Evolutionary conservation across 2,113 vertebrate species (phyloP).

Genomic region (Nettapus auritus): DNA sequence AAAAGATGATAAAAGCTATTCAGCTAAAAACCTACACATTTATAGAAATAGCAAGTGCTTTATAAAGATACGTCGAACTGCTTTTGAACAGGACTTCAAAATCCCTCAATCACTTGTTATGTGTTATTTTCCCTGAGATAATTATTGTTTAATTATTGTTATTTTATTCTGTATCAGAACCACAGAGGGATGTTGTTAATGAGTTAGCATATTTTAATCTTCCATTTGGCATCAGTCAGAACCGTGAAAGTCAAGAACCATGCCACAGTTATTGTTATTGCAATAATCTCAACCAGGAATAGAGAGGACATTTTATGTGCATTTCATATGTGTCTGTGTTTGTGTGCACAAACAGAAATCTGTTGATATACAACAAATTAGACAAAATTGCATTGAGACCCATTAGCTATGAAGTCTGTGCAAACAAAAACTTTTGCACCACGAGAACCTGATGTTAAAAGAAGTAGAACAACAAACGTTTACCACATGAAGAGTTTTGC

Average conservation of each 20-base stretch:
- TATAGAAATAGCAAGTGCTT: not conserved
- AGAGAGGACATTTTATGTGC: not conserved
- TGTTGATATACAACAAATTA: not conserved
- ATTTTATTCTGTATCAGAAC: not conserved
- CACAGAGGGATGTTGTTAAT: not conserved
- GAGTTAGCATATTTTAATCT: not conserved
- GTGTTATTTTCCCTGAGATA: not conserved
- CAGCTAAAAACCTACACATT: not conserved
- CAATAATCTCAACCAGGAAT: not conserved
- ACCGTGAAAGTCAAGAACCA: not conserved
- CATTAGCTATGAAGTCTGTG: not conserved
- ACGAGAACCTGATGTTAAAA: not conserved
- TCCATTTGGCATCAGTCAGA: not conserved
- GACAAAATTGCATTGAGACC: not conserved
- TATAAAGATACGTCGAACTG: not conserved
- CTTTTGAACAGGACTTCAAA: not conserved
- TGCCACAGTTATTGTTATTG: not conserved
- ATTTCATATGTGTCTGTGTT: not conserved
- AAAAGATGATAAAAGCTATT: not conserved
- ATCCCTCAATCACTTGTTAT: not conserved
- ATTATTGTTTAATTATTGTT: not conserved
- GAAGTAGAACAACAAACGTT: not conserved
- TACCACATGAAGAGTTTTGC: not conserved
- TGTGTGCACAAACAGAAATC: not conserved
- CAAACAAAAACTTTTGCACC: not conserved